Evolutionary conservation across 2,113 vertebrate genomes (phyloP).

Genomic region (Jacana jacana): DNA sequence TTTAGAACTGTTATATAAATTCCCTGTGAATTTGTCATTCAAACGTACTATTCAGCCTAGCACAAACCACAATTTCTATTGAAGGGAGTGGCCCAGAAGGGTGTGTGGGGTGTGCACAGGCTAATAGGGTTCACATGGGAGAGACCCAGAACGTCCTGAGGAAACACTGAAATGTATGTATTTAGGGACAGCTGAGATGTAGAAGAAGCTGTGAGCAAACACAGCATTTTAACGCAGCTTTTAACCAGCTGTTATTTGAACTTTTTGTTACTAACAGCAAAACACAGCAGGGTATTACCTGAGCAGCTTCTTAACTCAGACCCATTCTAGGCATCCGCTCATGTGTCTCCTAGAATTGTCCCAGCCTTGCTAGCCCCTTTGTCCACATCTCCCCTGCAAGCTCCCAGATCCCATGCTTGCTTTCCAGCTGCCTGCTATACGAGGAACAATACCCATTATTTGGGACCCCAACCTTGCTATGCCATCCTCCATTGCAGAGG

Average conservation of each 20-base stretch:
- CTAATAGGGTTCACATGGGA: neutral
- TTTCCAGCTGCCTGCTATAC: neutral
- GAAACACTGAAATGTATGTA: neutral
- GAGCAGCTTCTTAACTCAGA: neutral
- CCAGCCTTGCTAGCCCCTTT: neutral
- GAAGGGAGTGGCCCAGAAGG: neutral
- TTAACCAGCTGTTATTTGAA: neutral
- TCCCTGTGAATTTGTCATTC: neutral
- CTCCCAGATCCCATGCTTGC: neutral
- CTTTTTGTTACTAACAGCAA: neutral
- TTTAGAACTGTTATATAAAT: neutral
- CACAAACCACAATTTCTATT: neutral
- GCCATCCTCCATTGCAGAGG: neutral
- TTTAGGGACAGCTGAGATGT: neutral
- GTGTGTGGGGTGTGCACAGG: neutral
- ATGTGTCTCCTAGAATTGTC: neutral
- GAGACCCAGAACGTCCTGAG: neutral
- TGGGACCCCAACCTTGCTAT: neutral
- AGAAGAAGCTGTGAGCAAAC: neutral
- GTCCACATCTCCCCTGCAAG: neutral
- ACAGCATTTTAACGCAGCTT: no score
- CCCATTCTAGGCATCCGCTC: neutral
- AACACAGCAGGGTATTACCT: neutral
- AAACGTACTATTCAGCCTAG: neutral
- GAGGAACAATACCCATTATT: neutral